phyloP scores from a whole-genome alignment of 2,888 invertebrate genomes.

The Cancer borealis region DNA sequence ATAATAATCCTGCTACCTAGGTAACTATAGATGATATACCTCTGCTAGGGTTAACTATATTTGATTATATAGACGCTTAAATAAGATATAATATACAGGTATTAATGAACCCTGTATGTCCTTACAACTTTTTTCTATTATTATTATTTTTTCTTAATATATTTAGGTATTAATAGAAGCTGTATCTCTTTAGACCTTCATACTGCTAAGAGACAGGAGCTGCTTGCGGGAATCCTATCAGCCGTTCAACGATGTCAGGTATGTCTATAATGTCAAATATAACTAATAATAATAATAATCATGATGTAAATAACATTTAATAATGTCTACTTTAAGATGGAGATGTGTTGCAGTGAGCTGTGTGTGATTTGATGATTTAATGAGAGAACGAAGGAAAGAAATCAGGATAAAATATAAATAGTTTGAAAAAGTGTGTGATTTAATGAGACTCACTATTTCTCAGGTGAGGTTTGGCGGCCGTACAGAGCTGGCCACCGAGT shows the following conservation, averaged over 20 bases:
- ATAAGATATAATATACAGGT: too few relatives aligned
- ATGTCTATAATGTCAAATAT: neutral
- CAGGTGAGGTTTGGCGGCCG: constrained; percentile 74
- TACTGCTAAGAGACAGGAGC: constrained; percentile 58
- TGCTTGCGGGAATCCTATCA: constrained; percentile 58
- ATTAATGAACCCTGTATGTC: neutral
- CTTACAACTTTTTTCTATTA: neutral
- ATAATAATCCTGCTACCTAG: neutral
- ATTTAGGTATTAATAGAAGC: neutral
- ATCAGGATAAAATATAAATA: too few relatives aligned
- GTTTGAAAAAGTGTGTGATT: too few relatives aligned
- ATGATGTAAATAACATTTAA: neutral
- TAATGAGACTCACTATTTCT: neutral
- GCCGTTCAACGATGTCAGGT: constrained; percentile 72
- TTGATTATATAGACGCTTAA: too few relatives aligned
- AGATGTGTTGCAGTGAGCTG: too few relatives aligned
- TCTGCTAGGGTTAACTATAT: too few relatives aligned
- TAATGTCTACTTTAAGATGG: neutral
- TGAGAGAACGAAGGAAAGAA: too few relatives aligned
- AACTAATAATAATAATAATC: too few relatives aligned
- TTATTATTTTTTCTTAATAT: neutral
- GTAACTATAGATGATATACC: too few relatives aligned
- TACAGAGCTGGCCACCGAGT: constrained; percentile 75
- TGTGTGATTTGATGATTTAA: too few relatives aligned
- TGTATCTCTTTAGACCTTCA: constrained; percentile 54